Evolutionary conservation across 2,888 invertebrate genomes (phyloP).

Genomic region (Eurois occulta): DNA sequence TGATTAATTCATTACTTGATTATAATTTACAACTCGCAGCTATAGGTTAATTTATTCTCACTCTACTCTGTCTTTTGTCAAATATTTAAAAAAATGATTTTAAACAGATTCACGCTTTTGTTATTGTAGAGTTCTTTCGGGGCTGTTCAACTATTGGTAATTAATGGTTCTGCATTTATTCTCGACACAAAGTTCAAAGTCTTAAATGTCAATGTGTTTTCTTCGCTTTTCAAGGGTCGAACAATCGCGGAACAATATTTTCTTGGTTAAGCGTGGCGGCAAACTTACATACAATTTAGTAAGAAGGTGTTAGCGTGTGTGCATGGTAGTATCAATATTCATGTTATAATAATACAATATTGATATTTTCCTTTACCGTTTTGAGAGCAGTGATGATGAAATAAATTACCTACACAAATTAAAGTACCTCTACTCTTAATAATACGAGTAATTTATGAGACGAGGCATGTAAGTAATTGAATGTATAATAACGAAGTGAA

Average conservation of each 20-base stretch:
- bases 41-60: not conserved
- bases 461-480: conserved; percentile 42
- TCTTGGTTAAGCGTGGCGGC: not conserved
- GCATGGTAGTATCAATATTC: too few species aligned
- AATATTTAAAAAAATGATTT: not conserved
- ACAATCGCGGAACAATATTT: not conserved
- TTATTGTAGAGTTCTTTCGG: too few species aligned
- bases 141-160: not conserved
- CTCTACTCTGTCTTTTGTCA: not conserved
- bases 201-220: not conserved
- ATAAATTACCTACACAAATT: not conserved
- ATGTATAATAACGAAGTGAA: conserved; percentile 38
- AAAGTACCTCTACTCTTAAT: not conserved
- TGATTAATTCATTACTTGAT: conserved; percentile 8
- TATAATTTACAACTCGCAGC: not conserved
- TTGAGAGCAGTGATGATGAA: not conserved
- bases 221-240: too few species aligned
- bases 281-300: too few species aligned
- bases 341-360: too few species aligned
- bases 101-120: not conserved
- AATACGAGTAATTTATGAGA: conserved; percentile 13
- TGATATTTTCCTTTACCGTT: too few species aligned
- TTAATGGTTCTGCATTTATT: too few species aligned
- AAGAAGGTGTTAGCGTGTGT: too few species aligned
- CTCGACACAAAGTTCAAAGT: not conserved